Conservation (phyloP, 1,140 invertebrate genomes). For the Macrostomum lignano region DNA sequence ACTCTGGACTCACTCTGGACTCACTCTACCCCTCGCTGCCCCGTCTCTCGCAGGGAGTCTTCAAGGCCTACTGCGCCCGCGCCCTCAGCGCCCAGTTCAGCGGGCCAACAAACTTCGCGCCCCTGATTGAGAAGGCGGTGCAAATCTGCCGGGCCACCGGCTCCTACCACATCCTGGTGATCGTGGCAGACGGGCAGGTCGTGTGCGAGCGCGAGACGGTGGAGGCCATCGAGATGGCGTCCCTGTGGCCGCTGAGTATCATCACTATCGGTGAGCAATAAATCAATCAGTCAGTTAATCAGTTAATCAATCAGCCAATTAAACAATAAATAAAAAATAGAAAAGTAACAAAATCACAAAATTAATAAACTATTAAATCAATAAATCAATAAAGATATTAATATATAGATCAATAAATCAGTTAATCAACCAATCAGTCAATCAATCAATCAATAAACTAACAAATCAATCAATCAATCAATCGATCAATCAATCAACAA, state of each 20-base stretch:
- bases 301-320: too few species aligned
- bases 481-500: too few species aligned
- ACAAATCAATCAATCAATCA: too few species aligned
- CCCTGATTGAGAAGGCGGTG: constrained; percentile 29
- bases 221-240: constrained; percentile 32
- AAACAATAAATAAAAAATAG: too few species aligned
- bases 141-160: constrained; percentile 21
- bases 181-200: constrained; percentile 32
- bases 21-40: neutral
- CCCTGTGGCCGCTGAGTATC: constrained; percentile 31
- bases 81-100: constrained; percentile 19
- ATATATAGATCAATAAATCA: too few species aligned
- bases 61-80: too few species aligned
- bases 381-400: too few species aligned
- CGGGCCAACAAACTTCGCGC: constrained; percentile 29
- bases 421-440: neutral
- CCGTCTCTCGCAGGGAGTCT: neutral
- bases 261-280: constrained; percentile 31
- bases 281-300: too few species aligned
- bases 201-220: constrained; percentile 26
- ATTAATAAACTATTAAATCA: too few species aligned
- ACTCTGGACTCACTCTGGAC: too few species aligned
- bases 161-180: constrained; percentile 32
- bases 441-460: neutral
- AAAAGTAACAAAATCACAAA: too few species aligned